phyloP scores from a whole-genome alignment of 1,140 invertebrate genomes.

The Frieseomelitta varia region DNA sequence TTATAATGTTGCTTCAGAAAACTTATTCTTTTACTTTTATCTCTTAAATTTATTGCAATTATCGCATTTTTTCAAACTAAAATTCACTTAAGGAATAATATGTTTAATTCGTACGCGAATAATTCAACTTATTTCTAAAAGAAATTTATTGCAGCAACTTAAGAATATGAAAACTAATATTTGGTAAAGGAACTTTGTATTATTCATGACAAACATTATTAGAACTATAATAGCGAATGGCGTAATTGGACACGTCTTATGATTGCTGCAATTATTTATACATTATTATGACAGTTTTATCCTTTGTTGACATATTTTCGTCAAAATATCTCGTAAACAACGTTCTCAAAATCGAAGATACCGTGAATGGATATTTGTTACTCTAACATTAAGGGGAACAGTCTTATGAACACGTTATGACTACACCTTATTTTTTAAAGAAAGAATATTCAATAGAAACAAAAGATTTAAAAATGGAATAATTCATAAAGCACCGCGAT shows the following conservation, averaged over 20 bases:
- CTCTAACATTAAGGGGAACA: slow-evolving; percentile 45
- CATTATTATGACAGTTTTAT: slow-evolving; percentile 17
- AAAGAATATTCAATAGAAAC: slow-evolving; percentile 45
- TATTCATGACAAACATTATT: slow-evolving; percentile 35
- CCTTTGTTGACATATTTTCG: not conserved
- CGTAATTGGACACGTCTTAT: slow-evolving; percentile 13
- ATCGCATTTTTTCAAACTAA: not conserved
- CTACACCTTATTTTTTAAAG: slow-evolving; percentile 19
- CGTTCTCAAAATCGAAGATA: slow-evolving; percentile 24
- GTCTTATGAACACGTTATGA: slow-evolving; percentile 56
- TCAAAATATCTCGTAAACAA: slow-evolving; percentile 3
- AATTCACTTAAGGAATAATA: not conserved
- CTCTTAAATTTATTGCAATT: not conserved
- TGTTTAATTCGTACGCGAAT: not conserved
- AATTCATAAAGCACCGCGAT: not conserved
- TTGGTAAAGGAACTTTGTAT: slow-evolving; percentile 57
- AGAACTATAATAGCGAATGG: slow-evolving; percentile 16
- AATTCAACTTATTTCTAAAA: slow-evolving; percentile 27
- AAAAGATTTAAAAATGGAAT: slow-evolving; percentile 44
- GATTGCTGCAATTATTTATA: slow-evolving; percentile 37
- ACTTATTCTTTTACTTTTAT: not conserved
- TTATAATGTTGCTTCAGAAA: slow-evolving; percentile 20
- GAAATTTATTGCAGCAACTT: slow-evolving; percentile 33
- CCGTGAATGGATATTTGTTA: not conserved
- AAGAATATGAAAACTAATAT: slow-evolving; percentile 37